Evolutionary conservation across 64 coral and sea anemone genomes (phyloP).

Genomic region (Catalaphyllia jardinei): DNA sequence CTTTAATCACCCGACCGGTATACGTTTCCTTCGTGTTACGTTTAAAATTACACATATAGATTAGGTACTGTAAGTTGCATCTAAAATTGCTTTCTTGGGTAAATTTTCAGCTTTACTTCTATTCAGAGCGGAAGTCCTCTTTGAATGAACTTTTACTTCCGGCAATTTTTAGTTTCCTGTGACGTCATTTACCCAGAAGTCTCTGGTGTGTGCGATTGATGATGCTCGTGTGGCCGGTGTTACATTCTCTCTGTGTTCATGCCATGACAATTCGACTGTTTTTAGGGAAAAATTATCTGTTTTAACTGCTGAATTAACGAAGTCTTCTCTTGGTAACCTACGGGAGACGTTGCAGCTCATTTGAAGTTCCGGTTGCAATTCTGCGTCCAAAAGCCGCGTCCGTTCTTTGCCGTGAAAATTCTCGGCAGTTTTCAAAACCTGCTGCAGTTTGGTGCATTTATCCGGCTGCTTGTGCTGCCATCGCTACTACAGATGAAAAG

Average conservation of each 20-base stretch:
- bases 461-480: conserved; percentile 10
- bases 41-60: neutral
- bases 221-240: conserved; percentile 58
- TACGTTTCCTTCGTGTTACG: neutral
- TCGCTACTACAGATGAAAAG: conserved; percentile 4
- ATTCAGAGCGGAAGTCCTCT: conserved; percentile 17
- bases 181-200: conserved; percentile 48
- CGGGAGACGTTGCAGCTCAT: conserved; percentile 36
- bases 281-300: conserved; percentile 30
- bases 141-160: conserved; percentile 33
- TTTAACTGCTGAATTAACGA: conserved; percentile 31
- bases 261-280: conserved; percentile 58
- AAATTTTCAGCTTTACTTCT: neutral
- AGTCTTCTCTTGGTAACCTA: conserved; percentile 9
- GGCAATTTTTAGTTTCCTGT: conserved; percentile 24
- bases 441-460: conserved; percentile 44
- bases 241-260: conserved; percentile 55
- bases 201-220: conserved; percentile 26
- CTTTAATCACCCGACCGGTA: no score
- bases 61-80: neutral
- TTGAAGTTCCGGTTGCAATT: conserved; percentile 26
- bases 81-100: neutral
- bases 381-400: conserved; percentile 15
- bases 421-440: conserved; percentile 32
- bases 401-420: conserved; percentile 16